Base-by-base conservation (phyloP, 2,113 vertebrate species). In the Calonectris borealis region DNA sequence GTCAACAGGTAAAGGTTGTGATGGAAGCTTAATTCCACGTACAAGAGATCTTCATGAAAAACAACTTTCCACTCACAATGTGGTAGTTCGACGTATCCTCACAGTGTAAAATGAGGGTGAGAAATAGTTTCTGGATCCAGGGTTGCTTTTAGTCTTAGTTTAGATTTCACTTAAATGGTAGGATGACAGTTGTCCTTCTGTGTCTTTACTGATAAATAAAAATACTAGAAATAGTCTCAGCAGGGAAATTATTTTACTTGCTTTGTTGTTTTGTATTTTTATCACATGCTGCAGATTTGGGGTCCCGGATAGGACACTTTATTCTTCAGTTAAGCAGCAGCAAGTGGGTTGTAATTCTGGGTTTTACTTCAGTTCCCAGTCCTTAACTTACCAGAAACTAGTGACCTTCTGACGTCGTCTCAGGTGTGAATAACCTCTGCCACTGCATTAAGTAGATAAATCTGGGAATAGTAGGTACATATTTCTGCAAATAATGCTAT, bases 271-370 rank as follows among this genome's bases (percentile, higher is more conserved):
- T 83, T 40, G 9, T 73, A 14, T 62, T 96, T 91, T 81, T 76
- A 10, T 27, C 60, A 20, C 3, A 0, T 93, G 42, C 66, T 78
- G 38, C 21, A 16, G 20, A 46, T 84, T 57, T 85, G 79, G 9
- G 16, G 15, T 65, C 40, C 36, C 0, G 0, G 11, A 27, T 2
- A 69, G 36, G 54, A 48, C 11, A 16, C 9, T 69, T 83, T 7
- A n/a, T 34, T 83, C 68, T 77, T 77, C 36, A 44, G 18, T 73
- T 77, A 14, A 77, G 64, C 14, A 71, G 64, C n/a, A 83, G 31
- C 13, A n/a, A 60, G 18, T 46, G 36, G 17, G 6, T 66, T 88
- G 31, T 64, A 40, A 81, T 78, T 83, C 38, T 83, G 60, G 8
- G 13, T 20, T 75, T 78, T 90, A 22, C 52, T 81, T 83, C n/a